Evolutionary conservation across 2,888 invertebrate species (phyloP).

Genomic region (Nudaria mundana): DNA sequence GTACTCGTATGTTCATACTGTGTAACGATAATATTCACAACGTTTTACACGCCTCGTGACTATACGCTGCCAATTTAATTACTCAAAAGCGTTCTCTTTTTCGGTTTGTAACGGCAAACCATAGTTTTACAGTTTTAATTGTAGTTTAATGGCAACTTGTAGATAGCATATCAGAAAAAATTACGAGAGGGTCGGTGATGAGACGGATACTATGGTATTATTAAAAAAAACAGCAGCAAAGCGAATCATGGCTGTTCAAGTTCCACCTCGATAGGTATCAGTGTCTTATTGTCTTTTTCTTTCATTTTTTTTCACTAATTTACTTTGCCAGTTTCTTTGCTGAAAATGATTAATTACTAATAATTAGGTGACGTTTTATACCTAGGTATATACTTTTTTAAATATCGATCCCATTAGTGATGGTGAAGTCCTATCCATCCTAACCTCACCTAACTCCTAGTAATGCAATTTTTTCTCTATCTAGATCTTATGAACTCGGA

Average conservation of each 20-base stretch:
- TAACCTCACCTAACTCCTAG: no score
- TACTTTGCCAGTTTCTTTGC: neutral
- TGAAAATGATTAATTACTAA: no score
- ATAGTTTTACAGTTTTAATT: conserved; percentile 44
- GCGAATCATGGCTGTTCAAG: conserved; percentile 14
- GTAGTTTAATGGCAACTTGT: conserved; percentile 36
- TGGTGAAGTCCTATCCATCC: no score
- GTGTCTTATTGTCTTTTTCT: conserved; percentile 2
- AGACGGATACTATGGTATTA: conserved; percentile 17
- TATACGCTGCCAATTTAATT: conserved; percentile 42
- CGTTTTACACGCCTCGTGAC: conserved; percentile 45
- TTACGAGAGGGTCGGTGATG: conserved; percentile 13
- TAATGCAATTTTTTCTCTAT: no score
- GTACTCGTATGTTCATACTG: conserved; percentile 22
- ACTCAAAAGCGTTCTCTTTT: conserved; percentile 53
- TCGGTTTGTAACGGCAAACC: conserved; percentile 53
- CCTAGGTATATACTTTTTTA: no score
- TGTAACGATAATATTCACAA: conserved; percentile 34
- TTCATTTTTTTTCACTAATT: neutral
- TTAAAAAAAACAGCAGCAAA: conserved; percentile 19
- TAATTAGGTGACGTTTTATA: no score
- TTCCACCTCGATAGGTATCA: conserved; percentile 22
- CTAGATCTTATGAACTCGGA: no score
- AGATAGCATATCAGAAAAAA: conserved; percentile 32
- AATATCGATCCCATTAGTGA: no score